phyloP scores from a whole-genome alignment of 23 tunicate genomes.

The Aplidium turbinatum region DNA sequence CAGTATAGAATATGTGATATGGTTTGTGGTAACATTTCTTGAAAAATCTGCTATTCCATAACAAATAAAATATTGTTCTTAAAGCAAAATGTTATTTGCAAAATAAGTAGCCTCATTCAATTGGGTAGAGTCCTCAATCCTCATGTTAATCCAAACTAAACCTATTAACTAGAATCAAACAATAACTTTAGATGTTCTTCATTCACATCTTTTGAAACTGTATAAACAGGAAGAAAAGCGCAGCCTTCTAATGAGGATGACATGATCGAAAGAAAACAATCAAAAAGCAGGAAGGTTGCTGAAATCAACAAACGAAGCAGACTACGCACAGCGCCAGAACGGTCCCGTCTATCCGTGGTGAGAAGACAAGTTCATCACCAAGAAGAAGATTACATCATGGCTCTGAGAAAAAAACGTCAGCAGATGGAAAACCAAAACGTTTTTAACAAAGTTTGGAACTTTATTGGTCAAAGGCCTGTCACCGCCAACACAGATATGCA shows the following conservation, averaged over 20 bases:
- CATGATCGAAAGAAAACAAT: neutral
- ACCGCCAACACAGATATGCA: too few relatives aligned
- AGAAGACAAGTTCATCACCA: conserved; percentile 12
- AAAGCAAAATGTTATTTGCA: too few relatives aligned
- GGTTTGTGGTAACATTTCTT: too few relatives aligned
- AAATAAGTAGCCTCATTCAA: too few relatives aligned
- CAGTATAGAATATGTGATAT: too few relatives aligned
- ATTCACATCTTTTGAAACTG: too few relatives aligned
- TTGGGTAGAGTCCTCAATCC: too few relatives aligned
- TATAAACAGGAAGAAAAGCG: neutral
- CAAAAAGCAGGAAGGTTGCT: neutral
- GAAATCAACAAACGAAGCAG: neutral
- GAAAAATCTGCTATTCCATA: too few relatives aligned
- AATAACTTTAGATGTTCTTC: too few relatives aligned
- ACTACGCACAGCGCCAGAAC: neutral
- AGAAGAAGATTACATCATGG: conserved; percentile 16
- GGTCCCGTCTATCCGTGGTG: conserved; percentile 1
- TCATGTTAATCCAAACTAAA: too few relatives aligned
- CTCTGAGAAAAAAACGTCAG: conserved; percentile 21
- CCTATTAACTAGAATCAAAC: too few relatives aligned
- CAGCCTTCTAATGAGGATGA: neutral
- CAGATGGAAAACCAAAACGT: conserved; percentile 40
- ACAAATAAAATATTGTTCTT: too few relatives aligned
- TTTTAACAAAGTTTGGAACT: conserved; percentile 42
- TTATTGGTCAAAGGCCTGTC: conserved; percentile 52